Evolutionary conservation across 2,113 vertebrate genomes (phyloP).

Genomic region (Oncorhynchus nerka): DNA sequence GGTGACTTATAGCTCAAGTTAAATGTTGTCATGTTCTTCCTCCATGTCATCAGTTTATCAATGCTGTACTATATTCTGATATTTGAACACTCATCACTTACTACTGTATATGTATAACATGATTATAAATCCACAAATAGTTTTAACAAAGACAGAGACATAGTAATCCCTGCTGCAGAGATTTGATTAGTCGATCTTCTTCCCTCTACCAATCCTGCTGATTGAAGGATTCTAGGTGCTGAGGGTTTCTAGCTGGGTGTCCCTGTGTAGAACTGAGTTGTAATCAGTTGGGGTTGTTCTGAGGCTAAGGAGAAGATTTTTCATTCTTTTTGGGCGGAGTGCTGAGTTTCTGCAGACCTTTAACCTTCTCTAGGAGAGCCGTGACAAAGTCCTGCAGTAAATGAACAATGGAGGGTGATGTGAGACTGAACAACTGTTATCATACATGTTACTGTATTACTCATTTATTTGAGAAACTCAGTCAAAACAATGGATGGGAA

Average conservation of each 20-base stretch:
- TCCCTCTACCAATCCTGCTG: slow-evolving; percentile 25
- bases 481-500: neutral
- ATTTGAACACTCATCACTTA: slow-evolving; percentile 2
- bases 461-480: neutral
- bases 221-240: slow-evolving; percentile 15
- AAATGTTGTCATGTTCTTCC: neutral
- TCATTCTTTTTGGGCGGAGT: slow-evolving; percentile 79
- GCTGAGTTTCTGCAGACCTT: slow-evolving; percentile 82
- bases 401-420: neutral
- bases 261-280: slow-evolving; percentile 23
- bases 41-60: neutral
- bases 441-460: neutral
- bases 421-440: neutral
- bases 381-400: slow-evolving; percentile 72
- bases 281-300: slow-evolving; percentile 28
- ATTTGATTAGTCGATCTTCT: slow-evolving; percentile 37
- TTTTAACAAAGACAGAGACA: slow-evolving; percentile 7
- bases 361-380: slow-evolving; percentile 78
- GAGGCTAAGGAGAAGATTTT: slow-evolving; percentile 17
- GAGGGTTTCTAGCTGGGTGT: neutral
- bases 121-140: slow-evolving; percentile 4
- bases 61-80: neutral
- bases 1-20: slow-evolving; percentile 4
- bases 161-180: slow-evolving; percentile 39
- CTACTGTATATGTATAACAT: slow-evolving; percentile 3